Conservation (phyloP, 2,888 invertebrate genomes). For the Calameuta filiformis region DNA sequence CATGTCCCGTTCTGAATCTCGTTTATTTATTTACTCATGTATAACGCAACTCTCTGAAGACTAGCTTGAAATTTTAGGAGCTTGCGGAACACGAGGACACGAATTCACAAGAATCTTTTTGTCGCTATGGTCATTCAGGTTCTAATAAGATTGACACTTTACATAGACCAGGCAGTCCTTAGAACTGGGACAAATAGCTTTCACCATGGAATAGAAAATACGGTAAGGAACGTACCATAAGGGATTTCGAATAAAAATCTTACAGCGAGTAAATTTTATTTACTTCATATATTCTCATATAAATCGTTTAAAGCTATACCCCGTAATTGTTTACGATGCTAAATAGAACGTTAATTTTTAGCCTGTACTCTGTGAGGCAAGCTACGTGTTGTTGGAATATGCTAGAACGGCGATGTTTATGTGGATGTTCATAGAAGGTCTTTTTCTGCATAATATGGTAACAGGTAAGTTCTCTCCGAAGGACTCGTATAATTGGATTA, state of each 20-base stretch:
- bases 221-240: slow-evolving; percentile 67
- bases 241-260: neutral
- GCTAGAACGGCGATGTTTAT: slow-evolving; percentile 90
- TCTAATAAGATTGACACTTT: slow-evolving; percentile 77
- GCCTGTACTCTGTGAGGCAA: slow-evolving; percentile 84
- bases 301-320: neutral
- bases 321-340: neutral
- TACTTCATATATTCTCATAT: neutral
- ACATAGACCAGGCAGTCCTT: slow-evolving; percentile 78
- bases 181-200: slow-evolving; percentile 57
- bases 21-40: neutral
- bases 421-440: slow-evolving; percentile 98
- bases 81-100: slow-evolving; percentile 83
- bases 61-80: slow-evolving; percentile 68
- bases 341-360: slow-evolving; percentile 56
- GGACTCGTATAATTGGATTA: neutral
- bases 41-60: neutral
- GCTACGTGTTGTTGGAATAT: slow-evolving; percentile 87
- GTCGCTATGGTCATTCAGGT: slow-evolving; percentile 84
- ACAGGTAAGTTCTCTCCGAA: slow-evolving; percentile 68
- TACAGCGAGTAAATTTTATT: neutral
- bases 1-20: neutral
- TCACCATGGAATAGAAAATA: slow-evolving; percentile 73
- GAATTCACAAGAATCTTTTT: slow-evolving; percentile 88
- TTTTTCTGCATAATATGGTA: slow-evolving; percentile 87